phyloP scores from a whole-genome alignment of 92 coral and sea anemone species.

The Zoanthus sociatus region DNA sequence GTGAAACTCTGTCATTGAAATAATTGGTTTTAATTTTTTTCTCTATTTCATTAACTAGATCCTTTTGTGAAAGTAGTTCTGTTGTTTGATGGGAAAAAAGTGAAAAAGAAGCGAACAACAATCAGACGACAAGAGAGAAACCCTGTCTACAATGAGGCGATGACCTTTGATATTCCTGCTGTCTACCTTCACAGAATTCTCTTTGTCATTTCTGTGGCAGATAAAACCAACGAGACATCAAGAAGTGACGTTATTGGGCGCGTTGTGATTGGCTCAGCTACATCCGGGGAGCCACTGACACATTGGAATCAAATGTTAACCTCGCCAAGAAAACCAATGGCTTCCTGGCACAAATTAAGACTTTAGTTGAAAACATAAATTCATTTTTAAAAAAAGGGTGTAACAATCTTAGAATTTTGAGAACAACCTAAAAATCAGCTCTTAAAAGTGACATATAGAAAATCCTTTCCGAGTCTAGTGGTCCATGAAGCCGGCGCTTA shows the following conservation, averaged over 20 bases:
- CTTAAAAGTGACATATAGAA: no score
- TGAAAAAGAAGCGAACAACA: constrained; percentile 93
- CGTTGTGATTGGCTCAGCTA: constrained; percentile 95
- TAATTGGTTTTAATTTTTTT: not conserved
- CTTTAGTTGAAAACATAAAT: constrained; percentile 24
- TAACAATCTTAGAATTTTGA: no score
- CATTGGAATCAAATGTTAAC: constrained; percentile 99
- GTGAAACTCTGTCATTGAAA: no score
- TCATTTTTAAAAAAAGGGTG: no score
- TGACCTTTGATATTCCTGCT: constrained; percentile 95
- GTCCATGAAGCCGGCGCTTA: no score
- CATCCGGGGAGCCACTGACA: constrained; percentile 85
- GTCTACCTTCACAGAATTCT: constrained; percentile 85
- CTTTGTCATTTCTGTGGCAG: constrained; percentile 93
- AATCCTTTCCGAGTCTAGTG: no score
- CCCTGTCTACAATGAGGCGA: constrained; percentile 96
- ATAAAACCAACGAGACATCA: constrained; percentile 79
- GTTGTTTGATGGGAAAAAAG: constrained; percentile 91
- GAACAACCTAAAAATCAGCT: no score
- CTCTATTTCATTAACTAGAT: constrained; percentile 50
- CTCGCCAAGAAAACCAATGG: constrained; percentile 92
- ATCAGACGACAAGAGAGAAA: constrained; percentile 82
- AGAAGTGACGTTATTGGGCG: constrained; percentile 96
- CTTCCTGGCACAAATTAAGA: constrained; percentile 93
- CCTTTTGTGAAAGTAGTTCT: constrained; percentile 96